phyloP scores from a whole-genome alignment of 2,888 invertebrate species.

The Yponomeuta sedellus region DNA sequence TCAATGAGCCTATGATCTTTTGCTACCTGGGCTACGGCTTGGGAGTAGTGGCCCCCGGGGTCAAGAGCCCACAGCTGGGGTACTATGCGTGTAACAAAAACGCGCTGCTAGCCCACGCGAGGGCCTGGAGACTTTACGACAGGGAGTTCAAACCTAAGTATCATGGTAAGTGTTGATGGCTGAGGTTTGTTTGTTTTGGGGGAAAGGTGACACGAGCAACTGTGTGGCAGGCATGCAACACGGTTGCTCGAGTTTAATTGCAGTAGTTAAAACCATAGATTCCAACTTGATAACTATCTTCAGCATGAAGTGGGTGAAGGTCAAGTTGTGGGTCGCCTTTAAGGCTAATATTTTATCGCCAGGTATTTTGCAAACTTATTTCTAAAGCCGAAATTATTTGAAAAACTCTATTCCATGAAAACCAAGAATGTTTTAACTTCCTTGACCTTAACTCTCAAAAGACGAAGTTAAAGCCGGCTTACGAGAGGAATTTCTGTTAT shows the following conservation, averaged over 20 bases:
- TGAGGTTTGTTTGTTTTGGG: not conserved
- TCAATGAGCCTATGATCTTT: constrained; percentile 79
- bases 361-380: no score
- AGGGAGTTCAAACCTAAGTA: constrained; percentile 66
- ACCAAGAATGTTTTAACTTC: no score
- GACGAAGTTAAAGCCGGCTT: no score
- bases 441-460: no score
- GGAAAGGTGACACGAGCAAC: not conserved
- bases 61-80: constrained; percentile 54
- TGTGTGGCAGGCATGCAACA: not conserved
- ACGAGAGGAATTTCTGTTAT: no score
- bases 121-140: constrained; percentile 77
- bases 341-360: no score
- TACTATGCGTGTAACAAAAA: constrained; percentile 79
- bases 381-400: no score
- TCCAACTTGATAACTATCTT: no score
- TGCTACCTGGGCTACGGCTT: constrained; percentile 57
- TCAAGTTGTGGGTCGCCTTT: no score
- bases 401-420: no score
- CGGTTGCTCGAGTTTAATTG: not conserved
- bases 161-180: constrained; percentile 45
- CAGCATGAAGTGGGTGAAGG: no score
- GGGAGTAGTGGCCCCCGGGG: constrained; percentile 47
- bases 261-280: no score
- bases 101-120: constrained; percentile 81